These are phyloP conservation scores for Drosophila orosa DNA, from an alignment of 1,140 invertebrate species.

Conservation along the genomic window DNA sequence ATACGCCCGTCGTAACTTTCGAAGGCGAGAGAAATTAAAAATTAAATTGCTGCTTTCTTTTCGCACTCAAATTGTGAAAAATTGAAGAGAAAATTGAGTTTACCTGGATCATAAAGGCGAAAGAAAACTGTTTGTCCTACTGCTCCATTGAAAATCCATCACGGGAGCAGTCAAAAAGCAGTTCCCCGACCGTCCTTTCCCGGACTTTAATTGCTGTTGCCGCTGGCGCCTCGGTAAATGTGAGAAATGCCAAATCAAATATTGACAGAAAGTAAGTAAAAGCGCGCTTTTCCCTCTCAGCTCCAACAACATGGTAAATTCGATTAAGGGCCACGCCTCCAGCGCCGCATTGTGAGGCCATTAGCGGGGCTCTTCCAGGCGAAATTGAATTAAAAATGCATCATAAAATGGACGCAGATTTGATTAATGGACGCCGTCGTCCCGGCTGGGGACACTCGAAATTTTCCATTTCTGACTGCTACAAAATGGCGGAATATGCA, in stretches of 20 bases:
- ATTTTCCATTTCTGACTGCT: conserved; percentile 29
- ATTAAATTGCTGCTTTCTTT: conserved; percentile 52
- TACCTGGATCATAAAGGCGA: conserved; percentile 50
- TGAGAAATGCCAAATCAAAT: conserved; percentile 79
- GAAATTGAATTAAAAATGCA: conserved; percentile 81
- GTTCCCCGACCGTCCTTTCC: not conserved
- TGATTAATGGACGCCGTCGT: conserved; percentile 66
- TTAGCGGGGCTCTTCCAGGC: conserved; percentile 47
- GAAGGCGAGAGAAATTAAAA: conserved; percentile 60
- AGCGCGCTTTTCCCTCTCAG: conserved; percentile 24
- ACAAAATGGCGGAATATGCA: conserved; percentile 34
- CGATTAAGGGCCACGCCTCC: conserved; percentile 70
- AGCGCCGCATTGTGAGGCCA: conserved; percentile 51
- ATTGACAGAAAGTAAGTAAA: conserved; percentile 76
- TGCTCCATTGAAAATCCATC: conserved; percentile 64
- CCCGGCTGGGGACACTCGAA: conserved; percentile 31
- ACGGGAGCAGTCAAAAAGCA: conserved; percentile 51
- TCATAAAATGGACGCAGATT: conserved; percentile 75
- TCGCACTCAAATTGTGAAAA: conserved; percentile 55
- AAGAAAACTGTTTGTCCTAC: conserved; percentile 7
- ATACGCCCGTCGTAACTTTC: conserved; percentile 3
- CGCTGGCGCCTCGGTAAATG: conserved; percentile 47
- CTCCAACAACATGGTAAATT: conserved; percentile 55
- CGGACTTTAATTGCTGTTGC: conserved; percentile 67
- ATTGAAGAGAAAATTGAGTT: conserved; percentile 77